Evolutionary conservation across 2,888 invertebrate species (phyloP), one percentile per base, ranked within the genome.

Genomic region (Philonicus albiceps): DNA sequence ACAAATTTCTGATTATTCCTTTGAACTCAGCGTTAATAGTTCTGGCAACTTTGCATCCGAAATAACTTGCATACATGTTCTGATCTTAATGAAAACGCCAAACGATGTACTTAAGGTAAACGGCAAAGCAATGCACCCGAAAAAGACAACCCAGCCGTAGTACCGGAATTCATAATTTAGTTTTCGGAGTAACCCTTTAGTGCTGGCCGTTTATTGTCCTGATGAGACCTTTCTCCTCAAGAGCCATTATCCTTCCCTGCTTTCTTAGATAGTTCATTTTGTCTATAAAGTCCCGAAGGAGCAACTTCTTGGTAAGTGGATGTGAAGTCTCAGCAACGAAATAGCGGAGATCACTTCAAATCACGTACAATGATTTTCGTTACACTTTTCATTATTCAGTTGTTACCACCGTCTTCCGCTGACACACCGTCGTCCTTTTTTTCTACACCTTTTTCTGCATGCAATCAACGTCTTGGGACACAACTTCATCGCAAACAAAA

Each of bases 281-380:
- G 19, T 31, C 81, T 64, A 37, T 37, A 37, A 34, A 64, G 6
- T 37, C 81, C 81, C 64, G 64, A 16, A 34, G 64, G 64, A 43
- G 43, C 30, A 19, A n/a, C 64, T 43, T 37, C 64, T 19, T 22
- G 16, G 49, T 81, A 64, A 64, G 81, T 53, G 80, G 53, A 49
- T 81, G 13, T 55, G 80, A 81, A 81, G 80, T 81, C 80, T 43
- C 16, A 40, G 37, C 72, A 34, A 78, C 27, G 31, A 73, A 75
- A 49, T 53, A 74, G 75, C 49, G 30, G 31, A 53, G 75, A 75
- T 75, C 74, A 74, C 75, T 75, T 85, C 49, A 85, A 85, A 85
- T 85, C 85, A 85, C 75, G 85, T 85, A 85, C 74, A 85, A 85
- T 85, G 73, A 85, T 49, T 85, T 75, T 85, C 75, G 85, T 30